These are phyloP conservation scores for Drosophila kepulauana DNA, from an alignment of 1,140 invertebrate genomes.

Conservation along the genomic window DNA sequence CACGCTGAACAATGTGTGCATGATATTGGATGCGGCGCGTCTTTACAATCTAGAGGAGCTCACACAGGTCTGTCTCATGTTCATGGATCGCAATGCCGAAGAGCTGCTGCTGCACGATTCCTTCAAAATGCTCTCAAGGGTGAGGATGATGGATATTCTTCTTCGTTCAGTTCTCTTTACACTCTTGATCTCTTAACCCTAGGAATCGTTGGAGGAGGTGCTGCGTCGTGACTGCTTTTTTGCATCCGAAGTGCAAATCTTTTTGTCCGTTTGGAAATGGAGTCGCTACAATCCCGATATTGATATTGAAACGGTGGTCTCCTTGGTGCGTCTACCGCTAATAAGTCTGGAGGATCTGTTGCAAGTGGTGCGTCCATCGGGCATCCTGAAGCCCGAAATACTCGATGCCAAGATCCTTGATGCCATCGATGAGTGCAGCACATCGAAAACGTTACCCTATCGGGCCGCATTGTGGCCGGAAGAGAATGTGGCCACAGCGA, in stretches of 20 bases:
- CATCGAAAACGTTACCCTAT: constrained; percentile 92
- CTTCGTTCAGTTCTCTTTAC: too few species aligned
- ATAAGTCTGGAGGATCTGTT: constrained; percentile 94
- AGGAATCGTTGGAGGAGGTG: constrained; percentile 92
- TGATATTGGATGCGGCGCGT: constrained; percentile 95
- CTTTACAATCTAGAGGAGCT: constrained; percentile 88
- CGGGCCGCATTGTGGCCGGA: constrained; percentile 92
- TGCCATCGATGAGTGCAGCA: constrained; percentile 94
- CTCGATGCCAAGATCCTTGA: constrained; percentile 90
- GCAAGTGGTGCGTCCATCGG: constrained; percentile 93
- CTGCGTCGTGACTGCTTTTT: constrained; percentile 97
- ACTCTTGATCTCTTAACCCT: constrained; percentile 37
- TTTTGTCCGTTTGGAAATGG: constrained; percentile 95
- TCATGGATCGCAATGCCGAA: constrained; percentile 94
- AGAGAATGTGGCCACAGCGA: constrained; percentile 94
- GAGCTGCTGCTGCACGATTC: constrained; percentile 94
- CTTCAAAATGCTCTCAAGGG: constrained; percentile 93
- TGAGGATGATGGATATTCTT: constrained; percentile 73
- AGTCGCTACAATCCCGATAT: constrained; percentile 90
- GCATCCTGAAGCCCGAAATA: constrained; percentile 92
- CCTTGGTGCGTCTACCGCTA: constrained; percentile 92
- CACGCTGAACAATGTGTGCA: constrained; percentile 95
- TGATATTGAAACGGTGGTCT: constrained; percentile 87
- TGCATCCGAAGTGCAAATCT: constrained; percentile 97
- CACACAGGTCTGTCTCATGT: constrained; percentile 90